Base-by-base conservation (phyloP, 2,888 invertebrate genomes). In the Toxonevra muliebris region DNA sequence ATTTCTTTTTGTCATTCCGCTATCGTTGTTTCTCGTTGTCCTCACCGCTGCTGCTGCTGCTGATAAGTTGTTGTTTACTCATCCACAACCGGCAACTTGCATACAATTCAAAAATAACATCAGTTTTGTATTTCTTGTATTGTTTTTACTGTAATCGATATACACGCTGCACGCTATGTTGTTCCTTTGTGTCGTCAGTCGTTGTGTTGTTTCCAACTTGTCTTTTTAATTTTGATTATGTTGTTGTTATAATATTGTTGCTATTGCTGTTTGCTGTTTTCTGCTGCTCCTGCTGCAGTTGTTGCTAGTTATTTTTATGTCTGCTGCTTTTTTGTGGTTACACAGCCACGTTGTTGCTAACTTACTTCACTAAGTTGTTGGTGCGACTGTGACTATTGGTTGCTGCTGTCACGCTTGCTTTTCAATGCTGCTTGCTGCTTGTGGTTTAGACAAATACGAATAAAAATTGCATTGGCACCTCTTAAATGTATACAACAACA, bases 121-220 rank as follows among this genome's bases (percentile, higher is more conserved):
- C 8, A 17, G 30, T 60, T 15, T n/a, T 17, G n/a, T 60, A n/a
- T 41, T 9, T 54, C 13, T 55, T 57, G 19, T 19, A 15, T 40
- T 50, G 30, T 50, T 40, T 13, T n/a, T 30, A 9, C 17, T 41
- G 59, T 12, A 60, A 64, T 61, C 64, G 64, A 57, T 64, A 58
- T 20, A 20, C 30, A 30, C 30, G 30, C 30, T 30, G 30, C 30
- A 30, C 30, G 30, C 30, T 30, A 30, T 4, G 30, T 30, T 30
- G 30, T 30, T 30, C 30, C 30, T 30, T 30, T 30, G 2, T 30
- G 30, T 7, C 30, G 30, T 30, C 30, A 30, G 30, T 30, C 30
- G 30, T 30, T 7, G 30, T 45, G n/a, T 63, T 45, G 63, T 5
- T 53, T 55, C 55, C 30, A 12, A 55, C 54, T 45, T 63, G 55